Evolutionary conservation across 2,113 vertebrate species (phyloP).

Genomic region (Acrocephalus arundinaceus): DNA sequence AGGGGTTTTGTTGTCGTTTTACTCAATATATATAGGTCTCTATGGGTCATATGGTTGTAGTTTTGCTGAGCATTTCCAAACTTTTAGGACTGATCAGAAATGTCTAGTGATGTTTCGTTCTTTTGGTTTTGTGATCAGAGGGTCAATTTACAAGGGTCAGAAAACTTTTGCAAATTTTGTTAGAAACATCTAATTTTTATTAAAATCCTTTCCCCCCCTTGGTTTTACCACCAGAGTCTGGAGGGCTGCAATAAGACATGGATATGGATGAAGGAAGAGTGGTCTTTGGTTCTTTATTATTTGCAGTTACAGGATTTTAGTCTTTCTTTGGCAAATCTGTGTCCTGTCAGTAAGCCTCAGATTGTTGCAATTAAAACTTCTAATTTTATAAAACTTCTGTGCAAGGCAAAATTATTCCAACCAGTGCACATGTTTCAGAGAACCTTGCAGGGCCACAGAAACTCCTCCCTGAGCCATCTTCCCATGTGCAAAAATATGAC

Average conservation of each 20-base stretch:
- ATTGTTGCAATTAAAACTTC: not conserved
- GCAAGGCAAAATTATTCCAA: not conserved
- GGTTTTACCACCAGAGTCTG: not conserved
- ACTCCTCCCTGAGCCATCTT: not conserved
- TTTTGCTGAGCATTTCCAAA: not conserved
- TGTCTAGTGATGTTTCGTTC: not conserved
- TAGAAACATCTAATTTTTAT: not conserved
- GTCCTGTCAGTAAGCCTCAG: not conserved
- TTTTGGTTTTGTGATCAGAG: not conserved
- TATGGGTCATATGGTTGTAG: not conserved
- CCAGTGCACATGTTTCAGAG: not conserved
- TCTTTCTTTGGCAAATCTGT: not conserved
- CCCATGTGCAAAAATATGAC: not conserved
- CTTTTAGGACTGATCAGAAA: not conserved
- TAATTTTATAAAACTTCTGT: not conserved
- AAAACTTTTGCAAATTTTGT: not conserved
- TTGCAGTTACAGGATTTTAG: not conserved
- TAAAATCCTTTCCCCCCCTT: not conserved
- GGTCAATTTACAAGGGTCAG: not conserved
- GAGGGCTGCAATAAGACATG: not conserved
- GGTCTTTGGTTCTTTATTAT: not conserved
- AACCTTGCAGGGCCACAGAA: not conserved
- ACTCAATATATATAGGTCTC: not conserved
- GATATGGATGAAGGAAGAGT: not conserved
- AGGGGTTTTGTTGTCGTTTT: not conserved